Conservation (phyloP, 2,797 vertebrate genomes). For the Pelodytes ibericus region DNA sequence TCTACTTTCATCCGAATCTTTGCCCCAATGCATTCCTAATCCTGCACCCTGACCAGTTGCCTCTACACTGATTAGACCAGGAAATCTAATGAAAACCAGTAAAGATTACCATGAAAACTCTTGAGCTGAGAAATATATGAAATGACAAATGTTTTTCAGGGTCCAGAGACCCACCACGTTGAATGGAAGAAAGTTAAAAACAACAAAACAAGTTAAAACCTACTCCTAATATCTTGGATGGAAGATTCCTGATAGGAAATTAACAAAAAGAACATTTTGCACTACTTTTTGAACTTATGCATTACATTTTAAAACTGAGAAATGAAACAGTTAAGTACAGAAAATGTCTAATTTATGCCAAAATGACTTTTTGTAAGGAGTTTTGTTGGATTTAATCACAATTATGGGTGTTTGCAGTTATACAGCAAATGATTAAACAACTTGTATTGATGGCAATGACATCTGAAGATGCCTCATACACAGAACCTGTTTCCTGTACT, state of each 20-base stretch:
- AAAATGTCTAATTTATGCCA: slow-evolving; percentile 33
- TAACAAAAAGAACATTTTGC: not conserved
- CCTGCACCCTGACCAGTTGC: no score
- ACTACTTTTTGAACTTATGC: not conserved
- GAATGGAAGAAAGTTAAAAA: no score
- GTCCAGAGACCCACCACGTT: no score
- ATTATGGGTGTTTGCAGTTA: slow-evolving; percentile 24
- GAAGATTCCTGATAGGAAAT: not conserved
- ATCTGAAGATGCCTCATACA: slow-evolving; percentile 23
- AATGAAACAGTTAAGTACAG: slow-evolving; percentile 13
- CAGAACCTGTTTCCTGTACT: not conserved
- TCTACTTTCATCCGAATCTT: no score
- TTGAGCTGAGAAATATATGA: no score
- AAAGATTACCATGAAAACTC: no score
- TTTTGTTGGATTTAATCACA: slow-evolving; percentile 33
- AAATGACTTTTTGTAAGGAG: slow-evolving; percentile 27
- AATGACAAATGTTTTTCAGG: no score
- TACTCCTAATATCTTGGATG: not conserved
- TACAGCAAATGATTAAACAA: slow-evolving; percentile 37
- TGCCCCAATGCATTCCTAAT: no score
- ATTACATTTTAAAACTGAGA: not conserved
- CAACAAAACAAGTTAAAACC: no score
- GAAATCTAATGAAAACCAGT: no score
- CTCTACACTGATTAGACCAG: no score
- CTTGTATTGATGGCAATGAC: slow-evolving; percentile 31